Conservation (phyloP, 1,140 invertebrate species). For the Arion vulgaris region DNA sequence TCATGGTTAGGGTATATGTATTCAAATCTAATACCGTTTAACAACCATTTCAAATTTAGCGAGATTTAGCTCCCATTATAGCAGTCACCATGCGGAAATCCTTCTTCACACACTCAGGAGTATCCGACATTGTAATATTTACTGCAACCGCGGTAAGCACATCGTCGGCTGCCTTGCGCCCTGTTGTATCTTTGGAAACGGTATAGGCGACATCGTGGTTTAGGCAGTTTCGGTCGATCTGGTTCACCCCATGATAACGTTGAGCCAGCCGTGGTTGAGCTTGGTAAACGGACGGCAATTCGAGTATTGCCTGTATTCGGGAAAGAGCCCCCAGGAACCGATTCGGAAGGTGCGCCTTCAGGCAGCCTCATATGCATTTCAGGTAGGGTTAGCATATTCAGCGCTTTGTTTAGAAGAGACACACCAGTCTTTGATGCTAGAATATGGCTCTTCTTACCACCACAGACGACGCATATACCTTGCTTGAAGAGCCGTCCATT, state of each 20-base stretch:
- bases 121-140: not conserved
- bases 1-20: too few species aligned
- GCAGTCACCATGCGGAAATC: not conserved
- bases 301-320: not conserved
- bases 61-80: not conserved
- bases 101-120: not conserved
- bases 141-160: not conserved
- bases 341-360: not conserved
- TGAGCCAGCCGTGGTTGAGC: not conserved
- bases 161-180: not conserved
- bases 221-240: not conserved
- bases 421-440: not conserved
- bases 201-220: not conserved
- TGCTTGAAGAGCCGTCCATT: not conserved
- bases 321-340: not conserved
- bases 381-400: not conserved
- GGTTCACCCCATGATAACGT: not conserved
- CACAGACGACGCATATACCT: not conserved
- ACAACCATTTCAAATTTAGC: too few species aligned
- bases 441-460: not conserved
- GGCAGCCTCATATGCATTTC: slow-evolving; percentile 5
- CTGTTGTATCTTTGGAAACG: not conserved
- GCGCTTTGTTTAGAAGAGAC: not conserved
- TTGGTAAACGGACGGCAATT: not conserved
- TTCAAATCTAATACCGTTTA: too few species aligned